phyloP scores from a whole-genome alignment of 2,113 vertebrate genomes.

The Cyprinodon brontotheroides region DNA sequence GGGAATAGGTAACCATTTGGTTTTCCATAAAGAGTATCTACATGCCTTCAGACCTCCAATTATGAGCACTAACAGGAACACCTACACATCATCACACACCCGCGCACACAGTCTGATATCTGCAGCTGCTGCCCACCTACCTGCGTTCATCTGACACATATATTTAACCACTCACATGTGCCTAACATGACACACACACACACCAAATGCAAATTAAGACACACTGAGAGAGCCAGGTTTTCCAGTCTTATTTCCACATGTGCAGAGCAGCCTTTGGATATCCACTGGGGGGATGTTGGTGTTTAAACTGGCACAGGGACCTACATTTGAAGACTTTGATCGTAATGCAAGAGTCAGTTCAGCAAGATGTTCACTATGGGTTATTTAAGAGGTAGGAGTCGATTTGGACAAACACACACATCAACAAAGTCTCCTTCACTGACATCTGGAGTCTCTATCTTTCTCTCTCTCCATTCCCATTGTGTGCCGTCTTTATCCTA shows the following conservation, averaged over 20 bases:
- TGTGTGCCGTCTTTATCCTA: slow-evolving; percentile 38
- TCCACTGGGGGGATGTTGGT: slow-evolving; percentile 35
- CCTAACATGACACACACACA: slow-evolving; percentile 38
- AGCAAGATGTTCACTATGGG: slow-evolving; percentile 33
- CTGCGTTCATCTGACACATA: slow-evolving; percentile 60
- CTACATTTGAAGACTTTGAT: slow-evolving; percentile 48
- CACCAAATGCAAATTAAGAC: slow-evolving; percentile 29
- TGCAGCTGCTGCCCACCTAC: slow-evolving; percentile 60
- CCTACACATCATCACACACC: slow-evolving; percentile 51
- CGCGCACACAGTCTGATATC: slow-evolving; percentile 37
- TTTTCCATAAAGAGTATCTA: slow-evolving; percentile 51
- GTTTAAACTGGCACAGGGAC: slow-evolving; percentile 23
- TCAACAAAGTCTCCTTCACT: slow-evolving; percentile 22
- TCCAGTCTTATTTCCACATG: slow-evolving; percentile 9
- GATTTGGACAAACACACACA: slow-evolving; percentile 31
- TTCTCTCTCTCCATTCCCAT: slow-evolving; percentile 38
- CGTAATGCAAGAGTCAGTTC: slow-evolving; percentile 9
- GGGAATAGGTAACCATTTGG: slow-evolving; percentile 34
- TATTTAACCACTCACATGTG: slow-evolving; percentile 66
- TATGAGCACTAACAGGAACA: slow-evolving; percentile 45
- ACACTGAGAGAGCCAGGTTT: slow-evolving; percentile 39
- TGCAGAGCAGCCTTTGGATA: slow-evolving; percentile 24
- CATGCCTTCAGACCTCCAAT: slow-evolving; percentile 40
- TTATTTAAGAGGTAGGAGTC: slow-evolving; percentile 40
- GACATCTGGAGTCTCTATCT: slow-evolving; percentile 40